Conservation (phyloP, 2,113 vertebrate species). For the Tiliqua scincoides region DNA sequence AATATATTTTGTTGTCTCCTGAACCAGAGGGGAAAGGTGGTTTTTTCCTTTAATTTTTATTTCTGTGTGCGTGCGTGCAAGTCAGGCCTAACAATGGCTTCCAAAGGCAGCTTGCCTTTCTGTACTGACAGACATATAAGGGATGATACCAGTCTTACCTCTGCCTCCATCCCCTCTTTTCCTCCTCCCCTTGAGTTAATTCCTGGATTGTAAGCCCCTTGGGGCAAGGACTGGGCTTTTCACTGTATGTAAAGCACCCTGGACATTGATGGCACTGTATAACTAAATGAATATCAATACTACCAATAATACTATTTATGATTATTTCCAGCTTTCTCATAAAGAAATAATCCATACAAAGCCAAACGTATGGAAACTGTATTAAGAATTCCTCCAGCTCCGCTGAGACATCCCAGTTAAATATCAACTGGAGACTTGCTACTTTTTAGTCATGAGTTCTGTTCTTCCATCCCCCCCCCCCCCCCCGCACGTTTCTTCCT, state of each 20-base stretch:
- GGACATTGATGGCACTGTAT: too few species aligned
- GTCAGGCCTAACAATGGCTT: background rate
- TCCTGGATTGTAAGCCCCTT: too few species aligned
- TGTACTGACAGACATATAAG: background rate
- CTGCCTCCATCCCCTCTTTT: too few species aligned
- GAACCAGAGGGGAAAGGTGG: constrained; percentile 19
- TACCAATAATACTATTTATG: background rate
- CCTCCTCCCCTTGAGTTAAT: too few species aligned
- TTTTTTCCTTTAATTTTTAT: too few species aligned
- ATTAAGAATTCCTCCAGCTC: background rate
- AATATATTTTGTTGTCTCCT: constrained; percentile 32
- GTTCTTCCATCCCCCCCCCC: background rate
- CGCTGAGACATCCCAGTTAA: background rate
- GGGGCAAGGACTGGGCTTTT: too few species aligned
- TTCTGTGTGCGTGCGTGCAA: background rate
- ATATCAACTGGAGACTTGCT: background rate
- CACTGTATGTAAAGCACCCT: too few species aligned
- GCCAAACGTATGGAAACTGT: background rate
- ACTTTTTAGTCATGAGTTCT: background rate
- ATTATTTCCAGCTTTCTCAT: background rate
- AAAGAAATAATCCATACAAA: background rate
- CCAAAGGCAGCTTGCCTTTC: background rate
- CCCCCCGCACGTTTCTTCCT: background rate
- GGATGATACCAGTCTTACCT: background rate
- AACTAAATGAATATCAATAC: too few species aligned